Evolutionary conservation across 2,797 vertebrate genomes (phyloP).

Genomic region (Syndactyla subalaris): DNA sequence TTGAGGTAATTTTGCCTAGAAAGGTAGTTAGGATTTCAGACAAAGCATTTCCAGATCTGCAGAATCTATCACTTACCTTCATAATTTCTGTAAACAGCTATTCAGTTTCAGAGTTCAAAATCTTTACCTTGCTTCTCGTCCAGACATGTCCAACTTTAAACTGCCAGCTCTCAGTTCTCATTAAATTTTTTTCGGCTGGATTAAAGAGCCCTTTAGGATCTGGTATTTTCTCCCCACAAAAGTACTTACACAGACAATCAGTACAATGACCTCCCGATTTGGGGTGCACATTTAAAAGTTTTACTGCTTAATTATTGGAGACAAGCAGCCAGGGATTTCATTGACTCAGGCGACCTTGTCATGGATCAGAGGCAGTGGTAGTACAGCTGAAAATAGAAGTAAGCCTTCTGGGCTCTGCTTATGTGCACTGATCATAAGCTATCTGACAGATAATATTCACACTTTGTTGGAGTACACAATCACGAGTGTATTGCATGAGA

Average conservation of each 20-base stretch:
- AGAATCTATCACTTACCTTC: neutral
- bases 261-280: neutral
- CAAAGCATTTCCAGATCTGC: neutral
- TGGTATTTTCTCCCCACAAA: neutral
- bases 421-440: neutral
- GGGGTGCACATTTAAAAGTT: neutral
- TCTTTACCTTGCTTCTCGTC: neutral
- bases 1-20: neutral
- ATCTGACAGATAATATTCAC: neutral
- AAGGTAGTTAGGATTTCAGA: neutral
- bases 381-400: conserved; percentile 41
- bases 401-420: neutral
- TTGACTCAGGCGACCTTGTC: conserved; percentile 14
- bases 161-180: neutral
- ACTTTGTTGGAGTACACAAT: neutral
- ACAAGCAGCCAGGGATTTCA: conserved; percentile 13
- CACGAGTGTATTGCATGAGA: neutral
- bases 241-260: neutral
- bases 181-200: neutral
- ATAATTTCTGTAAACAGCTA: neutral
- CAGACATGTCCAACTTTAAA: neutral
- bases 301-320: conserved; percentile 38
- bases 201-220: neutral
- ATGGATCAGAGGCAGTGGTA: neutral
- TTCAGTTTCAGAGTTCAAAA: neutral